Conservation (phyloP, 2,797 vertebrate genomes). For the Dendrocincla fuliginosa region DNA sequence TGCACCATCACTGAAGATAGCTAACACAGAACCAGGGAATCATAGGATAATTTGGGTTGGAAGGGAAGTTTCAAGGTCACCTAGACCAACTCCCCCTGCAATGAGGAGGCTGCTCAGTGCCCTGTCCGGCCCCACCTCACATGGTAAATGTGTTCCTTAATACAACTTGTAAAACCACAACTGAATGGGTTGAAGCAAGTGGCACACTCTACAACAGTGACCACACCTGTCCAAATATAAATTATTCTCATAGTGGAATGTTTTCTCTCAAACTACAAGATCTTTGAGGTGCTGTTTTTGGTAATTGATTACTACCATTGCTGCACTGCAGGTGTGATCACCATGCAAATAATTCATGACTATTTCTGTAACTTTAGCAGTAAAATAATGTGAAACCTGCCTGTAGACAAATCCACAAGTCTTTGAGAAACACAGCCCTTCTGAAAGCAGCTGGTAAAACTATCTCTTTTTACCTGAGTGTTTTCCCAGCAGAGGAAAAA, state of each 20-base stretch:
- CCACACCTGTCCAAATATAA: neutral
- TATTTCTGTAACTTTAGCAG: neutral
- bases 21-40: neutral
- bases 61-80: neutral
- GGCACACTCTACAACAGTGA: neutral
- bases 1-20: fast-evolving
- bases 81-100: neutral
- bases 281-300: neutral
- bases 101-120: fast-evolving
- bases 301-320: neutral
- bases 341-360: neutral
- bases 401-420: neutral
- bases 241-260: neutral
- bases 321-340: neutral
- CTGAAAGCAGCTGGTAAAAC: neutral
- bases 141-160: neutral
- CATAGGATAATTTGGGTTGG: neutral
- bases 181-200: neutral
- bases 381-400: neutral
- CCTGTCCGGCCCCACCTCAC: neutral
- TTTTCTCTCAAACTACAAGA: neutral
- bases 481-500: conserved; percentile 25
- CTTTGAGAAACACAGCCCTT: neutral
- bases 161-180: neutral
- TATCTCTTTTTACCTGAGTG: neutral